Evolutionary conservation across 2,113 vertebrate species (phyloP).

Genomic region (Python bivittatus): DNA sequence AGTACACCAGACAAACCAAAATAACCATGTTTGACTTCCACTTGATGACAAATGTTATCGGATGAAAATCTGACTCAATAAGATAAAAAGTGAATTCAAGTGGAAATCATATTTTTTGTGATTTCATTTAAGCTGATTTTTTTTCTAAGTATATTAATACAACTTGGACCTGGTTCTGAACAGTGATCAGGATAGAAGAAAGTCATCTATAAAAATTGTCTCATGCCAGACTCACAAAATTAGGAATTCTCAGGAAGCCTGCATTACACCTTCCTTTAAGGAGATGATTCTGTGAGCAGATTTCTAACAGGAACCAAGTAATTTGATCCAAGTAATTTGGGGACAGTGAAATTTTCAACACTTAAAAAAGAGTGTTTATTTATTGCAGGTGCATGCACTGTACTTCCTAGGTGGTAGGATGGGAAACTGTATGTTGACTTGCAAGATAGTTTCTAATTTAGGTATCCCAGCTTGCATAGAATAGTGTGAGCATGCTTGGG

Average conservation of each 20-base stretch:
- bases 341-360: not conserved
- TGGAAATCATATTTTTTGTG: not conserved
- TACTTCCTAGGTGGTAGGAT: not conserved
- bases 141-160: not conserved
- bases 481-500: not conserved
- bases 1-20: not conserved
- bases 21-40: not conserved
- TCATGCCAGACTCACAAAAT: not conserved
- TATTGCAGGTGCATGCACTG: not conserved
- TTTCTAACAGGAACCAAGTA: not conserved
- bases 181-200: not conserved
- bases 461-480: not conserved
- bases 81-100: not conserved
- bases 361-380: not conserved
- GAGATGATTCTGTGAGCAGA: not conserved
- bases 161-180: not conserved
- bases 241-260: not conserved
- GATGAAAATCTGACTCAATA: not conserved
- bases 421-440: not conserved
- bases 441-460: not conserved
- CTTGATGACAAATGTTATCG: not conserved
- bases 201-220: not conserved
- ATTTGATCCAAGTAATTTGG: not conserved
- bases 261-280: not conserved
- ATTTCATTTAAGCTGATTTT: not conserved